Conservation (phyloP, 2,888 invertebrate species). For the Tetheella fluctuosa region DNA sequence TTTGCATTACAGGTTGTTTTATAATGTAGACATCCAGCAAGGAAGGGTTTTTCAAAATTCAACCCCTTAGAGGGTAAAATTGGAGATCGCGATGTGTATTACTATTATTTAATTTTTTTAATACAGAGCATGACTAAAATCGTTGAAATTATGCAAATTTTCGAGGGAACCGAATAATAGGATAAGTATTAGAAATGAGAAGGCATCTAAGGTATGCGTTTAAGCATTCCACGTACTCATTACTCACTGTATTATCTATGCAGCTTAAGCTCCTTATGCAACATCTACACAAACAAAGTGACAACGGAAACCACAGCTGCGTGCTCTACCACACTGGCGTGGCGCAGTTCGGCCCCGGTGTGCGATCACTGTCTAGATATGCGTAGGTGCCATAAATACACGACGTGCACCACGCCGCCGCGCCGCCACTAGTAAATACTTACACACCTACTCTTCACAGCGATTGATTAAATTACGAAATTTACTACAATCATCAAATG, state of each 20-base stretch:
- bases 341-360: neutral
- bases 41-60: too few species aligned
- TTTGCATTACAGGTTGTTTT: too few species aligned
- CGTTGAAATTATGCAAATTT: too few species aligned
- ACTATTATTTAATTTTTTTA: too few species aligned
- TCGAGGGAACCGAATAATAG: too few species aligned
- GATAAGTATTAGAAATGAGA: conserved; percentile 28
- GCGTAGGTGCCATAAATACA: conserved; percentile 13
- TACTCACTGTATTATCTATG: conserved; percentile 35
- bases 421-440: neutral
- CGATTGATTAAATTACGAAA: too few species aligned
- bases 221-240: conserved; percentile 36
- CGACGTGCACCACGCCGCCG: neutral
- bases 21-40: too few species aligned
- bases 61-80: too few species aligned
- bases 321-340: conserved; percentile 14
- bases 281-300: conserved; percentile 44
- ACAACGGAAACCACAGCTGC: conserved; percentile 36
- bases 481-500: too few species aligned
- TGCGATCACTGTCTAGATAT: conserved; percentile 1
- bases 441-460: neutral
- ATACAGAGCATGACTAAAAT: too few species aligned
- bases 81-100: too few species aligned
- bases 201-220: conserved; percentile 29
- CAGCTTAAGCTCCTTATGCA: conserved; percentile 38